A percentile compares a stretch with the other conserved stretches of the same genome.
Evolutionary conservation across 1,140 invertebrate genomes (phyloP).

Genomic region (Acromyrmex charruanus): DNA sequence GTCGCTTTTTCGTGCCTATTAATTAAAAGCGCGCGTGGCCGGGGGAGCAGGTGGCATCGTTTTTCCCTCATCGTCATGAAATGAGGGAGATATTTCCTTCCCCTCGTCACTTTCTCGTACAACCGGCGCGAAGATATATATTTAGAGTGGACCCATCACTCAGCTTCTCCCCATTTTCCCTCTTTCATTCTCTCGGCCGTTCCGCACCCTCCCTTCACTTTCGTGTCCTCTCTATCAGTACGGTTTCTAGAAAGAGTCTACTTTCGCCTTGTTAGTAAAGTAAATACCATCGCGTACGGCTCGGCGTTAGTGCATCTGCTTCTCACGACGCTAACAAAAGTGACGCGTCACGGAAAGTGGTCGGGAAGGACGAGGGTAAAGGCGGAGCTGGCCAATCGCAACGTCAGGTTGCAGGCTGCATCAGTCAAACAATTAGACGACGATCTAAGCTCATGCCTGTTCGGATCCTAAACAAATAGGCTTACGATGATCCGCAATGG

Average conservation of each 20-base stretch:
- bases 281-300: conserved; percentile 67
- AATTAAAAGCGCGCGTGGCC: conserved; percentile 55
- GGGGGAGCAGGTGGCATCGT: conserved; percentile 52
- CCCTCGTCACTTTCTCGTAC: conserved; percentile 16
- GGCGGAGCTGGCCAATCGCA: conserved; percentile 66
- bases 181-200: conserved; percentile 30
- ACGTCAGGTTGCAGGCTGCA: conserved; percentile 72
- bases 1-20: conserved; percentile 70
- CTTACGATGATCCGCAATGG: conserved; percentile 81
- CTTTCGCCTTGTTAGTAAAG: conserved; percentile 77
- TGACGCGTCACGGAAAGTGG: conserved; percentile 63
- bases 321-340: conserved; percentile 73
- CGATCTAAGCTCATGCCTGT: conserved; percentile 75
- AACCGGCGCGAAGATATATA: conserved; percentile 56
- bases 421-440: conserved; percentile 77
- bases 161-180: not conserved
- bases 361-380: conserved; percentile 21
- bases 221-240: conserved; percentile 53
- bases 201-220: conserved; percentile 6
- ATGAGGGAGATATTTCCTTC: conserved; percentile 40
- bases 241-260: conserved; percentile 54
- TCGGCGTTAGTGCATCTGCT: conserved; percentile 69
- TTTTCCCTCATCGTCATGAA: conserved; percentile 57
- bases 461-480: conserved; percentile 81
- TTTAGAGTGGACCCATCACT: conserved; percentile 45